Evolutionary conservation across 2,888 invertebrate species (phyloP).

Genomic region (Isoperla grammatica): DNA sequence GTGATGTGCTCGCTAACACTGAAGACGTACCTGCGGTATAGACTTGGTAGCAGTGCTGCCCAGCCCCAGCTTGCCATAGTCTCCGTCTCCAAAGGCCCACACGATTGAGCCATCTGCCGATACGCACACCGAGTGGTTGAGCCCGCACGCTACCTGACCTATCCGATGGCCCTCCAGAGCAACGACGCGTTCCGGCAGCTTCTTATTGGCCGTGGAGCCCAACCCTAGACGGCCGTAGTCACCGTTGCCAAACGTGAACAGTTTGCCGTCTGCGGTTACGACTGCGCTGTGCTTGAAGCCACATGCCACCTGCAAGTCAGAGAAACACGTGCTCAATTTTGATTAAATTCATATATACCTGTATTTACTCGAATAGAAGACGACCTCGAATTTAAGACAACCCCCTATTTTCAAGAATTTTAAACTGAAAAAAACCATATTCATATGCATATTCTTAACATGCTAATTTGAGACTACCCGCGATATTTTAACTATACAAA

Average conservation of each 20-base stretch:
- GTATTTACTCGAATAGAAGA: too few relatives aligned
- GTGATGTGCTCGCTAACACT: too few relatives aligned
- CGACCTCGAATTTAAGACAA: too few relatives aligned
- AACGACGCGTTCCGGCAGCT: slow-evolving; percentile 53
- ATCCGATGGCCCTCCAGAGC: slow-evolving; percentile 48
- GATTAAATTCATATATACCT: neutral
- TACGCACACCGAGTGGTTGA: slow-evolving; percentile 58
- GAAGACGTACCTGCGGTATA: slow-evolving; percentile 43
- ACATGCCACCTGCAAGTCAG: slow-evolving; percentile 47
- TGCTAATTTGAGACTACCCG: too few relatives aligned
- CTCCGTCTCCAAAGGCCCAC: slow-evolving; percentile 62
- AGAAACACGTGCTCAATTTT: slow-evolving; percentile 26
- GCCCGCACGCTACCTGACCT: slow-evolving; percentile 55
- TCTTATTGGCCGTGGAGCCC: slow-evolving; percentile 55
- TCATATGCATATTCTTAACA: too few relatives aligned
- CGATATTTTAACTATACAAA: too few relatives aligned
- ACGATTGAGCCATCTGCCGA: slow-evolving; percentile 52
- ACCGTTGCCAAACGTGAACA: slow-evolving; percentile 61
- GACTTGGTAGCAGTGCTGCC: slow-evolving; percentile 46
- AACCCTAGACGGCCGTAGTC: slow-evolving; percentile 57
- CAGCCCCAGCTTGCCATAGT: slow-evolving; percentile 55
- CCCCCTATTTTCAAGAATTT: too few relatives aligned
- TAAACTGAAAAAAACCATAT: too few relatives aligned
- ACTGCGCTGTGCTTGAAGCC: slow-evolving; percentile 61
- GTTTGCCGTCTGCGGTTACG: slow-evolving; percentile 56